Percentiles rank a stretch among this genome's conserved stretches.
phyloP scores from a whole-genome alignment of 2,888 invertebrate species.

The Anorthoa munda region DNA sequence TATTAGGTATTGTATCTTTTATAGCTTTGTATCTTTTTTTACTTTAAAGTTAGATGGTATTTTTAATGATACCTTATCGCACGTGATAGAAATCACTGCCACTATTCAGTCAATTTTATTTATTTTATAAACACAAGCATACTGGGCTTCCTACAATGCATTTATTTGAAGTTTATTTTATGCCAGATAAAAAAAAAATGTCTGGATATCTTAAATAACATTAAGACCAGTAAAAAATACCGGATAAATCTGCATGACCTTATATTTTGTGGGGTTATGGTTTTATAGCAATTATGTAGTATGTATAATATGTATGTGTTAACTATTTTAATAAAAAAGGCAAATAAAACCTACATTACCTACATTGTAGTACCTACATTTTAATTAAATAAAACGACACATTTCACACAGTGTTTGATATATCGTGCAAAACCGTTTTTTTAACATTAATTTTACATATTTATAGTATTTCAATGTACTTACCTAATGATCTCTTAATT shows the following conservation, averaged over 20 bases:
- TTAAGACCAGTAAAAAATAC: no score
- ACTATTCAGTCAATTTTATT: conserved; percentile 38
- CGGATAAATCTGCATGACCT: not conserved
- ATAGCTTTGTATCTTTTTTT: conserved; percentile 52
- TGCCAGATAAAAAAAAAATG: no score
- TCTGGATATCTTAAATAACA: no score
- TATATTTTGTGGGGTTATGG: not conserved
- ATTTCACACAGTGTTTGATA: no score
- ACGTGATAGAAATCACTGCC: conserved; percentile 58
- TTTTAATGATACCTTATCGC: conserved; percentile 23
- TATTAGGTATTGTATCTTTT: conserved; percentile 43
- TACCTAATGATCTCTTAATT: conserved; percentile 12
- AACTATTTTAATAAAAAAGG: no score
- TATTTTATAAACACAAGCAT: conserved; percentile 20
- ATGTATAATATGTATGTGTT: not conserved
- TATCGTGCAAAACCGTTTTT: not conserved
- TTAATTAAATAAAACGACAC: no score
- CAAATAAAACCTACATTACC: no score
- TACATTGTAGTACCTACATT: no score
- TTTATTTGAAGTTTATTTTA: not conserved
- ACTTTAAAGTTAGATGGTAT: conserved; percentile 11
- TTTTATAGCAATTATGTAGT: not conserved
- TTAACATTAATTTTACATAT: not conserved
- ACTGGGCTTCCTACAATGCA: not conserved
- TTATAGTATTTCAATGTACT: not conserved